phyloP scores from a whole-genome alignment of 2,113 vertebrate genomes.

The Tympanuchus pallidicinctus region DNA sequence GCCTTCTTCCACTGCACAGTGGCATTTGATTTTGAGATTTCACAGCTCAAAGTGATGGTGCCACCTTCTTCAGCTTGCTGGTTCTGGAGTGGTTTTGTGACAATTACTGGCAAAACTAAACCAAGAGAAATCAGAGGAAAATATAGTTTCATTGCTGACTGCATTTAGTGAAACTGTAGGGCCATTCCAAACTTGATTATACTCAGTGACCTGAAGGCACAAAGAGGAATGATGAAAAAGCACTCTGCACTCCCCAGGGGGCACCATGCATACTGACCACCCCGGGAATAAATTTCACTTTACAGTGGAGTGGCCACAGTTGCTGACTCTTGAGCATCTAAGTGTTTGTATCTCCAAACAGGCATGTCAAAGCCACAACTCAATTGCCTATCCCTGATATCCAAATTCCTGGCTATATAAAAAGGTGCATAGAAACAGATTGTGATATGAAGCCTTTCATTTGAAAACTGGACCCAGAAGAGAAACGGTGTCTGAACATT shows the following conservation, averaged over 20 bases:
- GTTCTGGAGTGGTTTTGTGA: conserved; percentile 76
- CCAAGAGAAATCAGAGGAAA: not conserved
- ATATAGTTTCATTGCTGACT: accelerated
- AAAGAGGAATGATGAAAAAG: not conserved
- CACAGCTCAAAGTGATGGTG: conserved; percentile 79
- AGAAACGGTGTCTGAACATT: not conserved
- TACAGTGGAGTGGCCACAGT: accelerated
- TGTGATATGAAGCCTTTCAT: not conserved
- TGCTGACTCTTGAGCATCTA: not conserved
- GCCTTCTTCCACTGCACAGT: conserved; percentile 86
- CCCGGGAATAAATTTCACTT: not conserved
- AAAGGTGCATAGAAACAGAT: accelerated
- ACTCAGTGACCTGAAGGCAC: not conserved
- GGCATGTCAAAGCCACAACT: not conserved
- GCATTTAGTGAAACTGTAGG: not conserved
- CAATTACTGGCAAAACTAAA: conserved; percentile 65
- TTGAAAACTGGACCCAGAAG: not conserved
- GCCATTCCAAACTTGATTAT: not conserved
- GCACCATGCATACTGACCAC: accelerated
- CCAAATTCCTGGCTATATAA: not conserved
- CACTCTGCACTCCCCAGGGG: not conserved
- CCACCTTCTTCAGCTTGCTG: conserved; percentile 84
- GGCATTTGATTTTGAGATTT: conserved; percentile 46
- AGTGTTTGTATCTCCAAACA: not conserved
- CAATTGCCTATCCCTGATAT: accelerated